Evolutionary conservation across 2,888 invertebrate species (phyloP), one percentile per base, ranked within the genome.

Genomic region (Heliconius hortense): DNA sequence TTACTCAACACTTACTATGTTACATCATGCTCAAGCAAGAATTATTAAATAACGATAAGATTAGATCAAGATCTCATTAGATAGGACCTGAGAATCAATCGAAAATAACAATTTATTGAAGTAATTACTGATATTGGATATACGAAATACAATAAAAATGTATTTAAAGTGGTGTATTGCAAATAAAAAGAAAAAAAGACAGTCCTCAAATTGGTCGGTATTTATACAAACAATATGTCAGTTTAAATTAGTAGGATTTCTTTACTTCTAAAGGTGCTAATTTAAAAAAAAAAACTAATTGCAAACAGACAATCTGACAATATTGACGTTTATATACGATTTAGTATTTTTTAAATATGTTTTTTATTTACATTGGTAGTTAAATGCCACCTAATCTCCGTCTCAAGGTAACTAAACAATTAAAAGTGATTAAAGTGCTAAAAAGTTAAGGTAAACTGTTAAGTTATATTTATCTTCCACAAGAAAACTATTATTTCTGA

Each of bases 341-440:
- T 39, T n/a, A 24, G 10, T 63, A 63, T 63, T 35, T 63, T 21
- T 63, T 31, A 31, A 31, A 3, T 63, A 63, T 24, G 15, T 66
- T 64, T 64, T 48, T 64, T 64, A 64, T 64, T 11, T 64, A n/a
- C n/a, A 35, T n/a, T 13, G n/a, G n/a, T 21, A 64, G n/a, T 35
- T 35, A 35, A 64, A 35, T 64, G 64, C 64, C n/a, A 64, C 35
- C 64, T 63, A 63, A 63, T 63, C 31, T n/a, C 4, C 35, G 4
- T 10, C 11, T 64, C 64, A 35, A 64, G 64, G 64, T n/a, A 13
- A 35, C 35, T 35, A 64, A n/a, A n/a, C n/a, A 64, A 64, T n/a
- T n/a, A 35, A 39, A n/a, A 64, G 4, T 35, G 35, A 64, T 35
- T 63, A 35, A 28, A 31, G 31, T 35, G 11, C 4, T 64, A 35